These are phyloP conservation scores for Hydractinia echinata DNA, from an alignment of 30 jellyfish, hydroid and myxozoan species.

Conservation along the genomic window DNA sequence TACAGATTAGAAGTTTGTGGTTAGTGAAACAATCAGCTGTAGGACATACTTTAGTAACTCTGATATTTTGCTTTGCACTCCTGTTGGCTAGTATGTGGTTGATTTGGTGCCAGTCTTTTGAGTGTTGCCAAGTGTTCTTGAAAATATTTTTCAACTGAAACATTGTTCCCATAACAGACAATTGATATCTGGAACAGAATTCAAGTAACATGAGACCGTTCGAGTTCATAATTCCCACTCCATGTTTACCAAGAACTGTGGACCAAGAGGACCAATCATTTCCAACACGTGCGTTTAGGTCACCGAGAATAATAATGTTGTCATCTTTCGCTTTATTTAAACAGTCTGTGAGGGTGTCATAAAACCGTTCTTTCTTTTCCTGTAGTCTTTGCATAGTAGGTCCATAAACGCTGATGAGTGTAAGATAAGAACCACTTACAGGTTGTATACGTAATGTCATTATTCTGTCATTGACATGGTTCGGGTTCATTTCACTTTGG, in stretches of 20 bases:
- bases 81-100: conserved; percentile 5
- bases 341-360: background rate
- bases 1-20: no score
- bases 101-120: background rate
- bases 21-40: no score
- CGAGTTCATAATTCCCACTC: background rate
- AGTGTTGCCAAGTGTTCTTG: conserved; percentile 5
- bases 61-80: no score
- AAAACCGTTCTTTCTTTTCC: background rate
- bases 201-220: background rate
- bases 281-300: conserved; percentile 1
- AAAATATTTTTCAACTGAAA: background rate
- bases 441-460: no score
- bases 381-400: background rate
- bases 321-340: conserved; percentile 5
- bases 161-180: background rate
- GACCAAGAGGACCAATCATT: background rate
- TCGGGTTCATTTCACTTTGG: no score
- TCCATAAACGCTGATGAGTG: conserved; percentile 28
- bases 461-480: no score
- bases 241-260: background rate
- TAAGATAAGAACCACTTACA: background rate
- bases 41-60: no score
- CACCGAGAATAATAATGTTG: background rate
- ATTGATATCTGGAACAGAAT: background rate